Conservation (phyloP, 2,888 invertebrate genomes). For the Arrhopalites spinosus region DNA sequence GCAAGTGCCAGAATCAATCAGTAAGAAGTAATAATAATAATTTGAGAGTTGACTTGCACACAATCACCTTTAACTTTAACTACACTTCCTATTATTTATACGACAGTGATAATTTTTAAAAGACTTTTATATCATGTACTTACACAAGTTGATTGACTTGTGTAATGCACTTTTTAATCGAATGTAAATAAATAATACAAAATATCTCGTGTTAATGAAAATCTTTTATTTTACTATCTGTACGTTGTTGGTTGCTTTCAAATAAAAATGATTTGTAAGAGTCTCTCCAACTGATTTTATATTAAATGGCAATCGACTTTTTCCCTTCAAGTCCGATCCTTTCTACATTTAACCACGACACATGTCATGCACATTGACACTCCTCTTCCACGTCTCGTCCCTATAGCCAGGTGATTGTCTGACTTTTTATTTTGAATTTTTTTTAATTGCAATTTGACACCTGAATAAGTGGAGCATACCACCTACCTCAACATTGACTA, state of each 20-base stretch:
- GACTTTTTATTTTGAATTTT: background rate
- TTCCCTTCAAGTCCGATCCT: background rate
- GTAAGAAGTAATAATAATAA: too few species aligned
- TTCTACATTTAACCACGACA: background rate
- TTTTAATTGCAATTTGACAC: background rate
- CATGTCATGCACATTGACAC: background rate
- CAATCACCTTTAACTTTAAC: too few species aligned
- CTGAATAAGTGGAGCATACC: background rate
- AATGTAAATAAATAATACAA: too few species aligned
- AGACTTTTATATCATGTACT: too few species aligned
- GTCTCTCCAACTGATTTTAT: slow-evolving; percentile 1
- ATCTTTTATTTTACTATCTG: too few species aligned
- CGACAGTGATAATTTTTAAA: too few species aligned
- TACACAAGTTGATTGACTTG: too few species aligned
- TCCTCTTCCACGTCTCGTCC: background rate
- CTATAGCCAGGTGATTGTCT: background rate
- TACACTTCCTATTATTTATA: too few species aligned
- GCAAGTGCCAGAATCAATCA: too few species aligned
- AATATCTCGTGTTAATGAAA: too few species aligned
- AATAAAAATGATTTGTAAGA: slow-evolving; percentile 13
- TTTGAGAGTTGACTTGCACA: too few species aligned
- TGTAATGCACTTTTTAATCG: too few species aligned
- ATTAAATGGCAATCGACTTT: slow-evolving; percentile 11
- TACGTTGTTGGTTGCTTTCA: background rate
- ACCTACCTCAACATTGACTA: slow-evolving; percentile 20